A percentile compares a stretch with the other conserved stretches of the same genome.
Evolutionary conservation across 2,113 vertebrate genomes (phyloP).

Genomic region (Anas platyrhynchos): DNA sequence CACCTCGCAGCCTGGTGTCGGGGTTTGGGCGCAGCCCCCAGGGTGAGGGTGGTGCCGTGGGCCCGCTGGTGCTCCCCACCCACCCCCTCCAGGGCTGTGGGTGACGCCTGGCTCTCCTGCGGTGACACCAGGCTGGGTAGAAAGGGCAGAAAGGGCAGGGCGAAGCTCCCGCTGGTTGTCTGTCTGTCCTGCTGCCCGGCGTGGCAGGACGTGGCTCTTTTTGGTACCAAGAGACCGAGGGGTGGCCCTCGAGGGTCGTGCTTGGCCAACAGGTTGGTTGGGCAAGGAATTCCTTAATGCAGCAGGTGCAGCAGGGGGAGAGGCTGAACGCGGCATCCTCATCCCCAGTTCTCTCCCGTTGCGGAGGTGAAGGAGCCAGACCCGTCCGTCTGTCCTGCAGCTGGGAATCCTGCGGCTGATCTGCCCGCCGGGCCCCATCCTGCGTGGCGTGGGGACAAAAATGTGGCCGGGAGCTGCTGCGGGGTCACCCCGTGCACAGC

Average conservation of each 20-base stretch:
- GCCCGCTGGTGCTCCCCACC: background rate
- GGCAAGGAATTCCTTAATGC: background rate
- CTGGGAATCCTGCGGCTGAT: accelerated
- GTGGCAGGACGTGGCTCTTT: background rate
- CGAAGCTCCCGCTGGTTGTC: background rate
- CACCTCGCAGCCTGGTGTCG: no score
- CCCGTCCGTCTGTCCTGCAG: accelerated
- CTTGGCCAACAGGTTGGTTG: background rate
- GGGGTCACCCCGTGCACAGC: background rate
- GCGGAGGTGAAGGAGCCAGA: background rate
- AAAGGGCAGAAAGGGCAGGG: background rate
- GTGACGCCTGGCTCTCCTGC: background rate
- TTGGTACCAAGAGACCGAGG: background rate
- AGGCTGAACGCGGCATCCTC: background rate
- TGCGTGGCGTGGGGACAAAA: accelerated
- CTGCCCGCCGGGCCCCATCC: accelerated
- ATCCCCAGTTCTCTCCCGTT: accelerated
- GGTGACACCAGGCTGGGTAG: background rate
- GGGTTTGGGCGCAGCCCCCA: background rate
- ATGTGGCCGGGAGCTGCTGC: background rate
- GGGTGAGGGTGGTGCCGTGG: background rate
- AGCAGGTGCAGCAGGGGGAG: background rate
- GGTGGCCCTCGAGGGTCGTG: background rate
- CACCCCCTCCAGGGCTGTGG: accelerated
- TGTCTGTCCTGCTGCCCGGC: background rate